phyloP scores from a whole-genome alignment of 2,113 vertebrate species.

The Gorsachius goisagi region DNA sequence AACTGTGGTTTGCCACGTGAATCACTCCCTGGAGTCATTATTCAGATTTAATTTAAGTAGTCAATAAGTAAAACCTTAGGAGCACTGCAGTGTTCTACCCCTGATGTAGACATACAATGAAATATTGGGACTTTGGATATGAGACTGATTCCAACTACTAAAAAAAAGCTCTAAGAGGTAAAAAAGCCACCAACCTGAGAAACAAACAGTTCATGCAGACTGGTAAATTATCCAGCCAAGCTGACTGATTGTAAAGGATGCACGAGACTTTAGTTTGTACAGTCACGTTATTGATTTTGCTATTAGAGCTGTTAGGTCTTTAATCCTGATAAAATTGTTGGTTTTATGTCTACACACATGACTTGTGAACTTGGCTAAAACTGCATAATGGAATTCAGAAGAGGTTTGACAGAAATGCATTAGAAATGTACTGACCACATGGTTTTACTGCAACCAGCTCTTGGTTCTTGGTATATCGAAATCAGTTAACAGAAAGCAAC shows the following conservation, averaged over 20 bases:
- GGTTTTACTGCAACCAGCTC: not conserved
- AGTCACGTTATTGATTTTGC: not conserved
- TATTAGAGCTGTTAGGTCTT: not conserved
- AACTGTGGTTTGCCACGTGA: not conserved
- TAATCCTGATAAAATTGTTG: not conserved
- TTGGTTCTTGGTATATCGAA: conserved; percentile 35
- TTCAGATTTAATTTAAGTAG: not conserved
- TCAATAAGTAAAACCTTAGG: not conserved
- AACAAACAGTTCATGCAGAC: not conserved
- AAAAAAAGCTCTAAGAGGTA: not conserved
- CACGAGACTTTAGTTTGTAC: not conserved
- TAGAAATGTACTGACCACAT: not conserved
- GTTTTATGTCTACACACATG: not conserved
- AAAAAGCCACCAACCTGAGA: not conserved
- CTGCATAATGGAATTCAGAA: not conserved
- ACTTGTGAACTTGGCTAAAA: not conserved
- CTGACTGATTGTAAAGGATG: not conserved
- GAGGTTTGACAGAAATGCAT: not conserved
- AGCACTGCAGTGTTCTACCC: not conserved
- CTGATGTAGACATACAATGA: not conserved
- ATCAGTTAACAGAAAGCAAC: not conserved
- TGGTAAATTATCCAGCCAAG: not conserved
- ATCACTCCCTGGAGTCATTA: not conserved
- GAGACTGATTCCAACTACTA: not conserved
- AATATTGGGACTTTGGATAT: not conserved